Evolutionary conservation across 2,888 invertebrate species (phyloP).

Genomic region (Eumerus sabulonum): DNA sequence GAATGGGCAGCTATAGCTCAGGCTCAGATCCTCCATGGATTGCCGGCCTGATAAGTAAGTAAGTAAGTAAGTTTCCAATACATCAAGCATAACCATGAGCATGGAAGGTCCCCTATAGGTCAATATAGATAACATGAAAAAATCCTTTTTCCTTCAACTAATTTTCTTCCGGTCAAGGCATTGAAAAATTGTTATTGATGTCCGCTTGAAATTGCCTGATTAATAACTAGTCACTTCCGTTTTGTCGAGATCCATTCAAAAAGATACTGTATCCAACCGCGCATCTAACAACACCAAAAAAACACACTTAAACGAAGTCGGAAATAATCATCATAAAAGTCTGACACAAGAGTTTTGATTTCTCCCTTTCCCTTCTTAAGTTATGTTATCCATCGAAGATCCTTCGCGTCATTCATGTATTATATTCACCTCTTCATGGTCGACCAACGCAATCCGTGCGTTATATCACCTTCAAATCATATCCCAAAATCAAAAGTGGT

Average conservation of each 20-base stretch:
- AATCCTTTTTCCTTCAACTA: no score
- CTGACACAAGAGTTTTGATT: conserved; percentile 59
- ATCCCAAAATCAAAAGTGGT: conserved; percentile 46
- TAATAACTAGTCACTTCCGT: conserved; percentile 60
- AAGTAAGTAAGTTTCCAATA: no score
- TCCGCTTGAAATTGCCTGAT: conserved; percentile 33
- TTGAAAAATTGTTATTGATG: neutral
- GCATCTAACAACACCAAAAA: conserved; percentile 31
- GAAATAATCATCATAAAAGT: conserved; percentile 68
- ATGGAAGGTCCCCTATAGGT: no score
- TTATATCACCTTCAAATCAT: conserved; percentile 63
- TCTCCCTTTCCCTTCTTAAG: conserved; percentile 40
- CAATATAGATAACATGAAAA: no score
- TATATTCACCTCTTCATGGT: conserved; percentile 25
- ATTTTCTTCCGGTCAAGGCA: no score
- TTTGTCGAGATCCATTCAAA: conserved; percentile 49
- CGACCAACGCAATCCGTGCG: conserved; percentile 30
- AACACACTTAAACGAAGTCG: conserved; percentile 47
- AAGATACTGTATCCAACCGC: conserved; percentile 38
- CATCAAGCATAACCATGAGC: no score
- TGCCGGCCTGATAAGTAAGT: no score
- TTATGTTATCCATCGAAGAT: conserved; percentile 59
- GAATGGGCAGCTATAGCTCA: no score
- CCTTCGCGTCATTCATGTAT: conserved; percentile 51
- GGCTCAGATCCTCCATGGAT: no score